Evolutionary conservation across 64 coral and sea anemone species (phyloP).

Genomic region (Acropora tenuis): DNA sequence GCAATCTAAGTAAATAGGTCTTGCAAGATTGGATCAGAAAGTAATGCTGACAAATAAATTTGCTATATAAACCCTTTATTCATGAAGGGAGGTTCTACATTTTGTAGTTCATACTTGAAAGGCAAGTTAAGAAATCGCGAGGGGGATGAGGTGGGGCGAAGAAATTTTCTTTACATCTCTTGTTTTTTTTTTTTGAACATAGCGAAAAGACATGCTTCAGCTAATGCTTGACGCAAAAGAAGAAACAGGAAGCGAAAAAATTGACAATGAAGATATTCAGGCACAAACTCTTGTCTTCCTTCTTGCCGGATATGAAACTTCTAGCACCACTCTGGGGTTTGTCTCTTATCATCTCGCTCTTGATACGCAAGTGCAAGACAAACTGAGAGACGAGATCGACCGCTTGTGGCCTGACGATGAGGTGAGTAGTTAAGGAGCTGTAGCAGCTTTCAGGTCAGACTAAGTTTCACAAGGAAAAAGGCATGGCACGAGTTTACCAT

Average conservation of each 20-base stretch:
- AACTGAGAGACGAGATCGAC: conserved; percentile 65
- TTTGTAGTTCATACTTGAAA: too few species aligned
- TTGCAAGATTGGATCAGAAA: too few species aligned
- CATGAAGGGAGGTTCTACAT: too few species aligned
- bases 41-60: too few species aligned
- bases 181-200: neutral
- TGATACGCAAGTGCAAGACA: conserved; percentile 65
- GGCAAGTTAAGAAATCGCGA: too few species aligned
- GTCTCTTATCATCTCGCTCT: conserved; percentile 48
- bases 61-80: too few species aligned
- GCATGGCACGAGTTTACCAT: too few species aligned
- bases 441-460: too few species aligned
- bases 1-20: too few species aligned
- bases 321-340: conserved; percentile 42
- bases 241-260: conserved; percentile 42
- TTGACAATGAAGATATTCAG: conserved; percentile 39
- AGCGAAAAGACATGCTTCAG: conserved; percentile 52
- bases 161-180: neutral
- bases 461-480: too few species aligned
- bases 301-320: conserved; percentile 60
- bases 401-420: conserved; percentile 17
- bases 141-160: too few species aligned
- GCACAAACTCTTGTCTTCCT: conserved; percentile 62
- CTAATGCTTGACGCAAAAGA: conserved; percentile 61
- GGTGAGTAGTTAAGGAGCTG: neutral